Base-by-base conservation (phyloP, 2,797 vertebrate genomes). In the Acrocephalus scirpaceus region DNA sequence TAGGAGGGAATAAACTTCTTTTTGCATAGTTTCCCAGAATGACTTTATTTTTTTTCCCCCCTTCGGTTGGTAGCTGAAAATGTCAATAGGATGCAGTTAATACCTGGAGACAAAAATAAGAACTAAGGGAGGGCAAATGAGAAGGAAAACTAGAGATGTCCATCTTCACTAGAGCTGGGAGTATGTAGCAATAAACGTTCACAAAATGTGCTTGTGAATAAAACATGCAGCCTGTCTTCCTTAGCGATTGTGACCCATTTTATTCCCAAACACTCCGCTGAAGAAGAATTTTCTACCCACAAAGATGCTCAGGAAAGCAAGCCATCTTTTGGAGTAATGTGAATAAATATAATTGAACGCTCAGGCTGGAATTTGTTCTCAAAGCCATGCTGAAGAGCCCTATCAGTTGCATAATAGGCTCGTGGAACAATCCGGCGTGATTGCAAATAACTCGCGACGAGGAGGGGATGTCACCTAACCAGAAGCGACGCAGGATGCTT, bases 121-220 rank as follows among this genome's bases (percentile, higher is more conserved):
- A 94, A 79, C 50, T 62, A 77, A 88, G 56, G 47, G 70, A 94
- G 66, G 40, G 40, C 70, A 93, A 93, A 90, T 58, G 67, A 76
- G 64, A 73, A 57, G 51, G 50, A 82, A 94, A 94, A 80, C 83
- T 51, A 61, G 65, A 40, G 61, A 93, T 95, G 93, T 93, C 91
- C 96, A 92, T 92, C 95, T 94, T 96, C 88, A 90, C 90, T 92
- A 88, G 66, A 88, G 79, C 92, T 40, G 73, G 73, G 73, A 1
- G 13, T 66, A 54, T 77, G 86, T 88, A 95, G 90, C 88, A 92
- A 79, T 96, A 96, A 96, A 93, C 7, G 47, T 74, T 95, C 90
- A 95, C 92, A 93, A 95, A 96, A 85, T 89, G 95, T 69, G 94
- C 86, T 94, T 85, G 90, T 96, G 92, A 95, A 95, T 96, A 96